phyloP scores from a whole-genome alignment of 2,113 vertebrate species.

The Hyaena hyaena region DNA sequence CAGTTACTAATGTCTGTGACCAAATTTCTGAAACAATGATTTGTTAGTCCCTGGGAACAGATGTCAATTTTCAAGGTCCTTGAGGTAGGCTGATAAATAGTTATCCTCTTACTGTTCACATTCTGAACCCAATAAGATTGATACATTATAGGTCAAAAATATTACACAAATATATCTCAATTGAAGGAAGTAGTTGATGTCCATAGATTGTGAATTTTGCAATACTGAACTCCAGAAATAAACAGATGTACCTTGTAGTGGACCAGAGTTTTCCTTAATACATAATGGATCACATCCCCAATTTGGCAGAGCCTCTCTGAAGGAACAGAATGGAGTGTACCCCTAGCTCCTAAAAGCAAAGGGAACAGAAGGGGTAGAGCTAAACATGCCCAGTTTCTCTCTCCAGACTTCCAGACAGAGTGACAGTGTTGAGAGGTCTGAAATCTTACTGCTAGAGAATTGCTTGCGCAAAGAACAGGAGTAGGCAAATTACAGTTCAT shows the following conservation, averaged over 20 bases:
- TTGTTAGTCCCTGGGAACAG: not conserved
- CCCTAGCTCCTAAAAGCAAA: not conserved
- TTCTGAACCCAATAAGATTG: constrained; percentile 15
- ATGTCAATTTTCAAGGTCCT: not conserved
- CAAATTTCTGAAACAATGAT: not conserved
- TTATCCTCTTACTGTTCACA: not conserved
- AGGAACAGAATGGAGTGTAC: not conserved
- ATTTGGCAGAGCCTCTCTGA: not conserved
- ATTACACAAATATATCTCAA: not conserved
- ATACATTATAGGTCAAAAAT: not conserved
- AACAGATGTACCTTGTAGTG: not conserved
- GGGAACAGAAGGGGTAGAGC: not conserved
- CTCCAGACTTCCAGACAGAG: not conserved
- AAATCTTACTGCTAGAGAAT: not conserved
- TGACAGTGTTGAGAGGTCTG: not conserved
- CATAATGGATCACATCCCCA: not conserved
- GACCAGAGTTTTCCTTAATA: not conserved
- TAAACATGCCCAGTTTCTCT: not conserved
- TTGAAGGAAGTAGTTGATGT: not conserved
- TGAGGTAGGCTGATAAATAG: not conserved
- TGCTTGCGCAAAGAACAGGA: not conserved
- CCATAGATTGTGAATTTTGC: not conserved
- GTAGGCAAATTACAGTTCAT: not conserved
- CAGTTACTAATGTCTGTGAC: not conserved
- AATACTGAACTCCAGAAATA: not conserved